Base-by-base conservation (phyloP, 2,797 vertebrate genomes). In the Siniperca obscura region DNA sequence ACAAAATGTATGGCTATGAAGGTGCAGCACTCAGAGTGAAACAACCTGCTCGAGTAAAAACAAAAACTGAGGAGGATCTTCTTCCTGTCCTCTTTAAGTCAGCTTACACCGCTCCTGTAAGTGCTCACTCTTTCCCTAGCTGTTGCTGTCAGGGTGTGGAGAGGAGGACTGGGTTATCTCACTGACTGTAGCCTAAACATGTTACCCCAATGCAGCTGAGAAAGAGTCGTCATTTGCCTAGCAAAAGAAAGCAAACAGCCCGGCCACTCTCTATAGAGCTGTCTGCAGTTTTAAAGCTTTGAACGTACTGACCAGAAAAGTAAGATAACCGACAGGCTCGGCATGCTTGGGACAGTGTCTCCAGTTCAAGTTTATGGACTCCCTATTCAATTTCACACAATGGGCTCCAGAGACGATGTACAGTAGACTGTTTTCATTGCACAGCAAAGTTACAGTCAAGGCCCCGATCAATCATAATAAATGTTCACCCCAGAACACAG, bases 331-430 rank as follows among this genome's bases (percentile, higher is more conserved):
- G 64, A 62, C 70, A 44, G 70, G 71, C 82, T 76, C 44, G 38
- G 70, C 81, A 48, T 70, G 70, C 78, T 84, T 56, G 69, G 86
- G 90, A 89, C 88, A 66, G 60, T 83, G 91, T 93, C 87, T 94
- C 86, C 61, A 48, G 82, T 90, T 93, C 81, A 74, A 85, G 78
- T 94, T 93, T 89, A 93, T 80, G 73, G 80, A 86, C 82, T 74
- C 83, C 71, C 87, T 86, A 91, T 93, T 93, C 89, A 91, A 76
- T 94, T 93, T 93, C 90, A 91, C 91, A 93, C 92, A 93, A 89
- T 90, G 81, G 71, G 84, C 87, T 88, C 82, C 78, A 61, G 82
- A 86, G 78, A 88, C 90, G 82, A 89, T 89, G 89, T 91, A 91
- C 90, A 89, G 88, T 88, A 62, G 81, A 87, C 75, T 85, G 89